Conservation (phyloP, 1,140 invertebrate genomes). For the Lordiphosa mommai region DNA sequence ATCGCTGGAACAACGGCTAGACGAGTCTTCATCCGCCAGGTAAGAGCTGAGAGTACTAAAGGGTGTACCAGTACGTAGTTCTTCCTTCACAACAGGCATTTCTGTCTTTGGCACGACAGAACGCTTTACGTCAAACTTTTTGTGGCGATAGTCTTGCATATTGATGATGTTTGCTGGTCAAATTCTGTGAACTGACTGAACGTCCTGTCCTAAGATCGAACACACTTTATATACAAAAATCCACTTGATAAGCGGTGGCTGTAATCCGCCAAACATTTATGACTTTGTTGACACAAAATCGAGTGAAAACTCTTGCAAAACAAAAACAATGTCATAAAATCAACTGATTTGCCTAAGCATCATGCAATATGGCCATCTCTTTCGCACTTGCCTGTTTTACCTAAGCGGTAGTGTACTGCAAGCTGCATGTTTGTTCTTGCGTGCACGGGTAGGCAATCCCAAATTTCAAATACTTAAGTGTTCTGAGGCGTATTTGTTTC, state of each 20-base stretch:
- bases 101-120: conserved; percentile 1
- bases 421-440: conserved; percentile 59
- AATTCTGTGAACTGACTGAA: conserved; percentile 28
- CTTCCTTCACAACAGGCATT: conserved; percentile 21
- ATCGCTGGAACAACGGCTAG: conserved; percentile 40
- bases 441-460: conserved; percentile 8
- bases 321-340: conserved; percentile 65
- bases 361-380: conserved; percentile 15
- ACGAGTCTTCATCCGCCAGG: conserved; percentile 14
- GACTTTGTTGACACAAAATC: conserved; percentile 60
- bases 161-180: conserved; percentile 15
- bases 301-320: conserved; percentile 51
- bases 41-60: conserved; percentile 1
- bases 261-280: conserved; percentile 53
- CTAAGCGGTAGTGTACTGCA: conserved; percentile 15
- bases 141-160: conserved; percentile 55
- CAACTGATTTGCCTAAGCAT: conserved; percentile 26
- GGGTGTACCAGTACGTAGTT: conserved; percentile 27
- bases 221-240: conserved; percentile 33
- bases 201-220: conserved; percentile 28
- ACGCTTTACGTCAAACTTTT: conserved; percentile 58
- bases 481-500: conserved; percentile 2
- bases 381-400: conserved; percentile 18
- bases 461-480: not conserved
- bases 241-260: not conserved